Conservation (phyloP, 1,140 invertebrate genomes). For the Listronotus bonariensis region DNA sequence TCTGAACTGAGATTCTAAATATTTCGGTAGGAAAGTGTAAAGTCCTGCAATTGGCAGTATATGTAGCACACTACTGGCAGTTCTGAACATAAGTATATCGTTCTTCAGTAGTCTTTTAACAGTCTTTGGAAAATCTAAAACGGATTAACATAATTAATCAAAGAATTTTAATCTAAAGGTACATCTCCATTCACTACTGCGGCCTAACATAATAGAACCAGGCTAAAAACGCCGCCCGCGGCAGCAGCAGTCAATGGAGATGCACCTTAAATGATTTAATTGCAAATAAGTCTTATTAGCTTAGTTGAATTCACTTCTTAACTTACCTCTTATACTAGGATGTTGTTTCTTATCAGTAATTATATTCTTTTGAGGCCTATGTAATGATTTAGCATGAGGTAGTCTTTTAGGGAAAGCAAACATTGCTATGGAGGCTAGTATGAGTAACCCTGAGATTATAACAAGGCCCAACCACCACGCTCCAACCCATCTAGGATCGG, state of each 20-base stretch:
- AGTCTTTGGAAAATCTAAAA: conserved; percentile 82
- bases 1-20: conserved; percentile 89
- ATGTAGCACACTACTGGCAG: conserved; percentile 86
- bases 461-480: conserved; percentile 89
- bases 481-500: conserved; percentile 88
- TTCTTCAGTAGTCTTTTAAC: conserved; percentile 85
- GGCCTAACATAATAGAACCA: too few species aligned
- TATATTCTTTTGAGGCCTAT: conserved; percentile 50
- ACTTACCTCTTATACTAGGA: conserved; percentile 61
- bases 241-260: too few species aligned
- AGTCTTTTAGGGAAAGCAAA: conserved; percentile 82
- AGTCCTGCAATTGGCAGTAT: conserved; percentile 88
- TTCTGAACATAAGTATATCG: conserved; percentile 87
- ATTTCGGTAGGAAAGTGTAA: conserved; percentile 93
- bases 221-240: too few species aligned
- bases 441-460: conserved; percentile 76
- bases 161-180: too few species aligned
- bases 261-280: too few species aligned
- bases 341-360: conserved; percentile 60
- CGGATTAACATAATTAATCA: too few species aligned
- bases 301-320: too few species aligned
- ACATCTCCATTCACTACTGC: too few species aligned
- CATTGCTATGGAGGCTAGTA: conserved; percentile 82
- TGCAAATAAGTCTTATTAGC: too few species aligned
- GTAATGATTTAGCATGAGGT: conserved; percentile 57